These are phyloP conservation scores for Salarias fasciatus DNA, from an alignment of 2,797 vertebrate species.

Conservation along the genomic window DNA sequence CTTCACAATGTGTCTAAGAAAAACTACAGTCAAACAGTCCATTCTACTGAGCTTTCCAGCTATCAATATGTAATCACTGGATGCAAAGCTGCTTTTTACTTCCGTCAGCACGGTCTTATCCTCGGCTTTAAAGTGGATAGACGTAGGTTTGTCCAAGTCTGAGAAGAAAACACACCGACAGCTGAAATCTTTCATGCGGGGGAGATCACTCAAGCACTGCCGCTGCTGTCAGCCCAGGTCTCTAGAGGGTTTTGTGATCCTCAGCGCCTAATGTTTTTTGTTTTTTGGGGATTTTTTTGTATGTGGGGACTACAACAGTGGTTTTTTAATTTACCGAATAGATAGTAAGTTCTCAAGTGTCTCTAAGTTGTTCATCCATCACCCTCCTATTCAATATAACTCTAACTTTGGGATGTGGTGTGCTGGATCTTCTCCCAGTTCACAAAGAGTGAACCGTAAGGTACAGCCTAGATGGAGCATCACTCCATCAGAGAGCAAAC, in stretches of 20 bases:
- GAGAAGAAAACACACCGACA: constrained; percentile 1
- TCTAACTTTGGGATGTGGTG: too few relatives aligned
- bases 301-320: background rate
- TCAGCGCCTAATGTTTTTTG: background rate
- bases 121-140: constrained; percentile 6
- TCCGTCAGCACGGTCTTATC: constrained; percentile 1
- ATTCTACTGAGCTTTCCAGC: constrained; percentile 10
- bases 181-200: constrained; percentile 5
- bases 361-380: too few relatives aligned
- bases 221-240: constrained; percentile 6
- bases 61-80: background rate
- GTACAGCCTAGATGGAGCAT: too few relatives aligned
- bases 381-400: too few relatives aligned
- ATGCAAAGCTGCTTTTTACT: too few relatives aligned
- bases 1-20: constrained; percentile 16
- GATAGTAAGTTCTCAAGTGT: too few relatives aligned
- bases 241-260: background rate
- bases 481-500: too few relatives aligned
- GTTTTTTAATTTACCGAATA: too few relatives aligned
- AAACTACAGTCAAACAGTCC: constrained; percentile 22
- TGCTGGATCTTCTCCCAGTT: too few relatives aligned
- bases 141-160: constrained; percentile 16
- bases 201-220: constrained; percentile 8
- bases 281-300: too few relatives aligned
- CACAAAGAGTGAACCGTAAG: too few relatives aligned